A percentile compares a stretch with the other conserved stretches of the same genome.
These are phyloP conservation scores for Vicugna pacos DNA, from an alignment of 2,113 vertebrate genomes.

Conservation along the genomic window DNA sequence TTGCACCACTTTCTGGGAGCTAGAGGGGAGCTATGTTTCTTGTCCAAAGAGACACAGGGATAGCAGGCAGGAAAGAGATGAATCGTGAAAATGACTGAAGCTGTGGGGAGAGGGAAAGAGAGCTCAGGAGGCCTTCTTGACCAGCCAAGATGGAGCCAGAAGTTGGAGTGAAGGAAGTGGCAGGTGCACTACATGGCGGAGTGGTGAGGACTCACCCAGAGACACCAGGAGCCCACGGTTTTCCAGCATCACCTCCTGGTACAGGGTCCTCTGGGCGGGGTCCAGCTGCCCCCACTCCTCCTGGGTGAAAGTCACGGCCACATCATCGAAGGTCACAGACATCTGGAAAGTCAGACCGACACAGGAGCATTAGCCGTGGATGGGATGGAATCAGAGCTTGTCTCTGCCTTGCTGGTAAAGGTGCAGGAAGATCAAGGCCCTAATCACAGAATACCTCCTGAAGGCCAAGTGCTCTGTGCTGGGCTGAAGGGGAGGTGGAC, in stretches of 20 bases:
- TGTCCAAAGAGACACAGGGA: background rate
- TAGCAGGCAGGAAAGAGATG: background rate
- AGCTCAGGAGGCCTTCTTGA: background rate
- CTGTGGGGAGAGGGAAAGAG: no score
- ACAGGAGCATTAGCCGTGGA: accelerated
- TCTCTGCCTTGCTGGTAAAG: background rate
- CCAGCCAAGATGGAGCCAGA: background rate
- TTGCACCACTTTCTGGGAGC: background rate
- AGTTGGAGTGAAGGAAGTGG: background rate
- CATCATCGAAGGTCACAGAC: conserved; percentile 74
- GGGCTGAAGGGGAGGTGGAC: background rate
- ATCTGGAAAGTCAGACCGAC: conserved; percentile 47
- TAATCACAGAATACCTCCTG: background rate
- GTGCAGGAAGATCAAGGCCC: background rate
- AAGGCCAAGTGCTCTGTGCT: background rate
- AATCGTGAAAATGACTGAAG: background rate
- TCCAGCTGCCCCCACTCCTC: conserved; percentile 75
- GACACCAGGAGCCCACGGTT: conserved; percentile 56
- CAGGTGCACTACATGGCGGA: accelerated
- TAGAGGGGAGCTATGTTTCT: background rate
- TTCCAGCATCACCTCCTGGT: conserved; percentile 74
- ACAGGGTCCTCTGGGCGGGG: conserved; percentile 63
- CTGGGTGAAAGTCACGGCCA: conserved; percentile 75
- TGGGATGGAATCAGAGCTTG: background rate
- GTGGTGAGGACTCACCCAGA: conserved; percentile 50